Percentiles rank a stretch among this genome's conserved stretches.
These are phyloP conservation scores for Holotrichia oblita DNA, from an alignment of 1,140 invertebrate genomes.

Conservation along the genomic window DNA sequence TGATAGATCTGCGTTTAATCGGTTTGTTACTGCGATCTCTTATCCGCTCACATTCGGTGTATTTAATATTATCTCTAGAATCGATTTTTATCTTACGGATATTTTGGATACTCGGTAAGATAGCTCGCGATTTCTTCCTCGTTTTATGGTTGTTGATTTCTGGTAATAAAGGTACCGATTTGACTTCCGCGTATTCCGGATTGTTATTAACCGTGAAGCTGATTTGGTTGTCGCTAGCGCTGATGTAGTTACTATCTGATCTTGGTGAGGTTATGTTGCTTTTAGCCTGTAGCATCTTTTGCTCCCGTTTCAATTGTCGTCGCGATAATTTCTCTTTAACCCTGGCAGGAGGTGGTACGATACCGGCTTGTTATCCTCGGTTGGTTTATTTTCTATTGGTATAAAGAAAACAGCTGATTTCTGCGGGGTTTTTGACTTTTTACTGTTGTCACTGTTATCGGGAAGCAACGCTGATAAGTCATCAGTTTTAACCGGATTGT, in stretches of 20 bases:
- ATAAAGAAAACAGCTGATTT: conserved; percentile 65
- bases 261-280: conserved; percentile 37
- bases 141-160: background rate
- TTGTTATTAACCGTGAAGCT: conserved; percentile 22
- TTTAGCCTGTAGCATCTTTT: conserved; percentile 52
- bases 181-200: conserved; percentile 23
- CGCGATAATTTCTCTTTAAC: conserved; percentile 64
- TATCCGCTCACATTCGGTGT: conserved; percentile 27
- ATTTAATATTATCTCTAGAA: conserved; percentile 27
- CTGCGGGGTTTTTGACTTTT: conserved; percentile 61
- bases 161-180: background rate
- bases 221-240: conserved; percentile 46
- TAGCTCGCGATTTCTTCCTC: background rate
- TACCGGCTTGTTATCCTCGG: conserved; percentile 57
- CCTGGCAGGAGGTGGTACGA: conserved; percentile 65
- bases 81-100: background rate
- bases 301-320: conserved; percentile 64
- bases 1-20: conserved; percentile 41
- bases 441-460: conserved; percentile 54
- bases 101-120: conserved; percentile 7
- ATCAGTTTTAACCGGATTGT: too few species aligned
- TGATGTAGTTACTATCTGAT: conserved; percentile 49
- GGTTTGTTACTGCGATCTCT: conserved; percentile 43
- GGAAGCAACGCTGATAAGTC: conserved; percentile 59
- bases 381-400: conserved; percentile 63